Percentiles rank a stretch among this genome's conserved stretches.
These are phyloP conservation scores for Aspidoscelis tigris DNA, from an alignment of 2,113 vertebrate species.

Conservation along the genomic window DNA sequence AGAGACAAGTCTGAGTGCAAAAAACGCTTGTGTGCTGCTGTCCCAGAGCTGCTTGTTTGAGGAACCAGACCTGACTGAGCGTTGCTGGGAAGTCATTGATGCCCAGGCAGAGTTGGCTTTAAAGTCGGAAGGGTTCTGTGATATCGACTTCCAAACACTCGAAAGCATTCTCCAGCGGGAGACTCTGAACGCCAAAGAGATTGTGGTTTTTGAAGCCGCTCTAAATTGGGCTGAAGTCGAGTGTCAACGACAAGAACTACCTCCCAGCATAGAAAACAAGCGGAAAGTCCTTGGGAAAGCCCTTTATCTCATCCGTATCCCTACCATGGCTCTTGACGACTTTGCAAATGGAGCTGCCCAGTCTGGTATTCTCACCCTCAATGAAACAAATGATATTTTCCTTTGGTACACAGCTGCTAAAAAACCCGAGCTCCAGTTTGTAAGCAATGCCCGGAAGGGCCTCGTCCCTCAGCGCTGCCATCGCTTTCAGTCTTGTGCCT, in stretches of 20 bases:
- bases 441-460: constrained; percentile 88
- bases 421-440: constrained; percentile 93
- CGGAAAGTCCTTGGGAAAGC: constrained; percentile 94
- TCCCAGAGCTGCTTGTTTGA: constrained; percentile 98
- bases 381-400: constrained; percentile 97
- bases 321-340: constrained; percentile 94
- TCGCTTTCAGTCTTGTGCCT: constrained; percentile 97
- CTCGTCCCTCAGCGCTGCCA: constrained; percentile 93
- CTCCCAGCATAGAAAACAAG: constrained; percentile 90
- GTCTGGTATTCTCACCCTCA: constrained; percentile 93
- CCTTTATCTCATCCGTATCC: constrained; percentile 93
- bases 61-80: constrained; percentile 96
- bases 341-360: constrained; percentile 96
- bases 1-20: constrained; percentile 95
- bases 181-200: constrained; percentile 98
- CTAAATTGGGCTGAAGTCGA: constrained; percentile 96
- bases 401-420: constrained; percentile 97
- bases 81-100: constrained; percentile 98
- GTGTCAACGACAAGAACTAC: constrained; percentile 91
- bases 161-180: constrained; percentile 96
- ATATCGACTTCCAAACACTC: constrained; percentile 95
- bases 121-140: constrained; percentile 96
- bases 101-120: constrained; percentile 95
- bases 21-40: constrained; percentile 94
- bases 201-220: constrained; percentile 94